Evolutionary conservation across 1,140 invertebrate species (phyloP), one percentile per base, ranked within the genome.

Genomic region (Caerostris extrusa): DNA sequence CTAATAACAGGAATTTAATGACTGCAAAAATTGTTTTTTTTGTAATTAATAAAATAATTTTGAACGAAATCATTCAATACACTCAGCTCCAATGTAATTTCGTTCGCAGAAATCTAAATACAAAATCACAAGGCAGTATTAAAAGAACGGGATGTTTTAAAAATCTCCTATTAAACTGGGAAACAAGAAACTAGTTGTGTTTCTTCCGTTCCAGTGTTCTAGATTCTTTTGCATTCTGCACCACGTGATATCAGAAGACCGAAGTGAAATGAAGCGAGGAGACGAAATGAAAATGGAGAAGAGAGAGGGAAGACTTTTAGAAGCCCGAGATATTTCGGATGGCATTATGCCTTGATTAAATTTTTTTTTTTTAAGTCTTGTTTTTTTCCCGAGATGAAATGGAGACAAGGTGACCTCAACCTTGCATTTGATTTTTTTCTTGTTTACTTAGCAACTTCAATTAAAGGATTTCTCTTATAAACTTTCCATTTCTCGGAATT

Each of bases 301-400:
- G 53, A 50, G 34, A 77, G 5, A 64, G 5, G 61, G 61, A 64
- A 34, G 10, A 3, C 53, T 50, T 77, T 77, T 50, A 12, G 34
- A 77, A 77, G 71, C 10, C 61, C 53, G 71, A 77, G 71, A 77
- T 77, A 77, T 77, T 77, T 77, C 19, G 17, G 71, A 12, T 50
- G 71, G 34, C 53, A 77, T 77, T 77, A 77, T 77, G 71, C 71
- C 71, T 77, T 77, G 71, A 77, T 77, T 77, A 77, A 77, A 77
- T 77, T 77, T 77, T 34, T 34, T 34, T 34, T 64, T 77, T 77
- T 77, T 34, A 77, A 50, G 7, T 77, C 19, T 12, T 67, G 3
- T 2, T 7, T 77, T n/a, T 5, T 69, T 69, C n/a, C 67, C 8
- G 10, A 53, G 34, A 77, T 10, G 69, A 77, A 17, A 67, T 14